These are phyloP conservation scores for Phyllostomus discolor DNA, from an alignment of 2,113 vertebrate genomes.

Conservation along the genomic window DNA sequence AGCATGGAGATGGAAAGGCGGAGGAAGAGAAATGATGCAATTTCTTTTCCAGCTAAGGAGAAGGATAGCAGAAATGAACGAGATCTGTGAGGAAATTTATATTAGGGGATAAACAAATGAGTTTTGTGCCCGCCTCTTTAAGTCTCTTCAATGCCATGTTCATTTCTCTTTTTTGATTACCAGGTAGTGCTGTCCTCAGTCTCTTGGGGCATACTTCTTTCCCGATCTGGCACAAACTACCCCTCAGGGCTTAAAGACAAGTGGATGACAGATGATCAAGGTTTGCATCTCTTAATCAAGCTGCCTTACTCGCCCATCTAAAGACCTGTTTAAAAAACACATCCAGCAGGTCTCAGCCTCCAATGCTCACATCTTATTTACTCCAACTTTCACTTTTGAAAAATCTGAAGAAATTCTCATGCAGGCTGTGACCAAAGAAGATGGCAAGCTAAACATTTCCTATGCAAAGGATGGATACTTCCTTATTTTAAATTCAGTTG, in stretches of 20 bases:
- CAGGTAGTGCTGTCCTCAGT: conserved; percentile 76
- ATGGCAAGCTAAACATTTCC: not conserved
- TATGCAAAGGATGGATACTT: not conserved
- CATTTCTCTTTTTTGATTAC: conserved; percentile 77
- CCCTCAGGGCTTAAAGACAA: conserved; percentile 76
- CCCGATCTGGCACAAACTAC: conserved; percentile 75
- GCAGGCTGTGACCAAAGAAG: conserved; percentile 9
- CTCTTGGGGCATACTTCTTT: conserved; percentile 78
- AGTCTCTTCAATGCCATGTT: conserved; percentile 73
- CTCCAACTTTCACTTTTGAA: conserved; percentile 73
- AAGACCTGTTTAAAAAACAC: conserved; percentile 78
- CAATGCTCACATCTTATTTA: conserved; percentile 75
- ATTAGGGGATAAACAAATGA: conserved; percentile 80
- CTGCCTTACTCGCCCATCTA: conserved; percentile 71
- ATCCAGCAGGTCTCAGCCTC: conserved; percentile 70
- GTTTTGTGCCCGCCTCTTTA: conserved; percentile 74
- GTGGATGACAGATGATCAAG: conserved; percentile 78
- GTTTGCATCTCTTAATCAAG: conserved; percentile 71
- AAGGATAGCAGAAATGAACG: conserved; percentile 77
- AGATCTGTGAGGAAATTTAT: conserved; percentile 76
- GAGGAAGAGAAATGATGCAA: conserved; percentile 79
- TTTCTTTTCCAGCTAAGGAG: conserved; percentile 74
- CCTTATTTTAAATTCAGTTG: conserved; percentile 26
- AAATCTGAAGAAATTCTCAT: conserved; percentile 67
- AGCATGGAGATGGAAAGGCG: conserved; percentile 59